Evolutionary conservation across 2,113 vertebrate species (phyloP).

Genomic region (Pitta sordida): DNA sequence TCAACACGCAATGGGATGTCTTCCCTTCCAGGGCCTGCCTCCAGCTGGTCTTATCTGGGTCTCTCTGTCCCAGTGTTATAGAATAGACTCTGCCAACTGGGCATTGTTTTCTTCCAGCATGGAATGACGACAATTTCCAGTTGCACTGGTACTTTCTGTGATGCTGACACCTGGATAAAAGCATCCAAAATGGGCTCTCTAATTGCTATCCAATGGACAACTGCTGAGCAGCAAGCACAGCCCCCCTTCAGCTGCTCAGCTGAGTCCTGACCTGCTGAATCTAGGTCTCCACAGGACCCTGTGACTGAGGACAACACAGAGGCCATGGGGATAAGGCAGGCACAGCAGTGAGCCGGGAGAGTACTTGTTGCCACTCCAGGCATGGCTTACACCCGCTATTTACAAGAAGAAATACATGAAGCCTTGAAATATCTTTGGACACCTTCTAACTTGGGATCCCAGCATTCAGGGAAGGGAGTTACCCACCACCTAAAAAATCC

Average conservation of each 20-base stretch:
- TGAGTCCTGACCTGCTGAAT: neutral
- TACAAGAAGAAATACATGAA: neutral
- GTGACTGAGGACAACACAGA: rapidly evolving
- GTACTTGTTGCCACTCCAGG: neutral
- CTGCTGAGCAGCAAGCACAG: neutral
- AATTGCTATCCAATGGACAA: neutral
- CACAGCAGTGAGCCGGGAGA: neutral
- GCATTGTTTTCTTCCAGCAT: neutral
- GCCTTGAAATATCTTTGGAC: neutral
- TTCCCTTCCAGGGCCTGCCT: neutral
- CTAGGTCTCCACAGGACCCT: neutral
- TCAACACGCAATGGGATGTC: neutral
- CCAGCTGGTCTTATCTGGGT: neutral
- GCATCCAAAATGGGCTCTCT: neutral
- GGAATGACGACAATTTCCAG: neutral
- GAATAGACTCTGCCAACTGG: neutral
- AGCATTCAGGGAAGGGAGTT: neutral
- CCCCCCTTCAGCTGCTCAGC: neutral
- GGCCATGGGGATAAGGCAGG: rapidly evolving
- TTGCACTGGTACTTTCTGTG: neutral
- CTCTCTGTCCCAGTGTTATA: neutral
- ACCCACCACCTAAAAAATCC: neutral
- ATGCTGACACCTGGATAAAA: neutral
- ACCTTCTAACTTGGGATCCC: neutral
- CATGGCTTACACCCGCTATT: rapidly evolving